These are phyloP conservation scores for Ricordea florida DNA, from an alignment of 92 coral and sea anemone genomes.

Conservation along the genomic window DNA sequence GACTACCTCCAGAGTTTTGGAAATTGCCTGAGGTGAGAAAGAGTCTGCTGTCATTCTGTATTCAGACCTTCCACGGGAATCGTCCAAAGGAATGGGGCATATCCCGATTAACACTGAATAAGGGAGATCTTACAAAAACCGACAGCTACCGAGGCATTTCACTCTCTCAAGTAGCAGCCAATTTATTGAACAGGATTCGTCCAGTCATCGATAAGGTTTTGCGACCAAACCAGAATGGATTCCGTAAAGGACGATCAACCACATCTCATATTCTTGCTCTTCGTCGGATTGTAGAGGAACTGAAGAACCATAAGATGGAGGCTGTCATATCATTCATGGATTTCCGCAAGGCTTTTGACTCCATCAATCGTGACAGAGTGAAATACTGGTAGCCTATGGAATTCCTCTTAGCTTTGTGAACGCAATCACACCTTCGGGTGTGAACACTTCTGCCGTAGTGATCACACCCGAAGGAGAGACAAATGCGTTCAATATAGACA, in stretches of 20 bases:
- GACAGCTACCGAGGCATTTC: conserved; percentile 1
- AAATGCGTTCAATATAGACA: conserved; percentile 6
- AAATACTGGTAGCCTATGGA: conserved; percentile 37
- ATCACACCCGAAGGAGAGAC: conserved; percentile 37
- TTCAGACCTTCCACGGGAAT: neutral
- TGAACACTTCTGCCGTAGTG: conserved; percentile 15
- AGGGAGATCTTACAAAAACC: neutral
- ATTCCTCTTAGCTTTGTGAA: conserved; percentile 14
- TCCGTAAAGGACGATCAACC: conserved; percentile 3
- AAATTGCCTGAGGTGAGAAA: neutral
- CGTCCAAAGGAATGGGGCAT: conserved; percentile 17
- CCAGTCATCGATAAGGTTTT: too few relatives aligned
- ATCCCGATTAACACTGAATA: neutral
- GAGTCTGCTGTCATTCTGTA: neutral
- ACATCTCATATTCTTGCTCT: conserved; percentile 10
- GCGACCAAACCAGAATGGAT: conserved; percentile 37
- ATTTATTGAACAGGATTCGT: neutral
- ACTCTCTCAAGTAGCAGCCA: conserved; percentile 5
- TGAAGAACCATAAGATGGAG: neutral
- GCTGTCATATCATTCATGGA: conserved; percentile 28
- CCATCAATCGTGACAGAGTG: conserved; percentile 44
- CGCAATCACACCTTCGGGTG: conserved; percentile 8
- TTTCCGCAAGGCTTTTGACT: conserved; percentile 52
- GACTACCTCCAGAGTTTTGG: conserved; percentile 7
- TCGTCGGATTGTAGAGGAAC: conserved; percentile 34